Percentiles rank a stretch among this genome's conserved stretches.
These are phyloP conservation scores for Drosophila pegasa DNA, from an alignment of 2,888 invertebrate genomes.

Conservation along the genomic window DNA sequence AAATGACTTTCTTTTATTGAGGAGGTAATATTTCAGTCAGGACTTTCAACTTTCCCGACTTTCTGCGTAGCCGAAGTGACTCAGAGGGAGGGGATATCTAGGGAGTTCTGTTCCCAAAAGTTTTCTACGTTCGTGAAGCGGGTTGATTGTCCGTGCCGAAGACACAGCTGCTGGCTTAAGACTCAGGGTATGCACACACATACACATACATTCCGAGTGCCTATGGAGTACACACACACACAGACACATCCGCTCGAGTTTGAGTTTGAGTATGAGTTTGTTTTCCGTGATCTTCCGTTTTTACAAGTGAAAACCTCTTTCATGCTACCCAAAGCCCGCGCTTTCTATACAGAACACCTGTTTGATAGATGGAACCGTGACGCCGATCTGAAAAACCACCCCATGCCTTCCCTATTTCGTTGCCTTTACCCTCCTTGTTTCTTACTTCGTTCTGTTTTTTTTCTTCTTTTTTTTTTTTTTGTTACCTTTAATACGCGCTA, in stretches of 20 bases:
- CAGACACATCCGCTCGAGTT: constrained; percentile 6
- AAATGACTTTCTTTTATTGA: no score
- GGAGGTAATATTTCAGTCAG: no score
- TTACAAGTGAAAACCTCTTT: constrained; percentile 46
- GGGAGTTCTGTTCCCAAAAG: neutral
- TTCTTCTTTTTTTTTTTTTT: no score
- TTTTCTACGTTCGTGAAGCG: neutral
- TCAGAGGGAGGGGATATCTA: neutral
- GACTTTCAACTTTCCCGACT: no score
- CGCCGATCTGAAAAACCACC: constrained; percentile 62
- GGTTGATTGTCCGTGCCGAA: constrained; percentile 5
- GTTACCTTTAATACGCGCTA: constrained; percentile 18
- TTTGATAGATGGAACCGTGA: constrained; percentile 59
- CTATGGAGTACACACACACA: neutral
- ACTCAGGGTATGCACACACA: neutral
- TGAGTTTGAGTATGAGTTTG: constrained; percentile 19
- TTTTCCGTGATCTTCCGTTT: constrained; percentile 46
- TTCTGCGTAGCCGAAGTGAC: no score
- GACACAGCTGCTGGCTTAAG: constrained; percentile 6
- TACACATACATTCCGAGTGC: neutral
- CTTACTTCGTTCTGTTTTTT: constrained; percentile 14
- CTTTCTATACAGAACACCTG: constrained; percentile 61
- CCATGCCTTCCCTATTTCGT: constrained; percentile 28
- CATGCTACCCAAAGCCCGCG: constrained; percentile 47
- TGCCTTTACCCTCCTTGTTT: constrained; percentile 20